Evolutionary conservation across 2,113 vertebrate species (phyloP).

Genomic region (Bucco capensis): DNA sequence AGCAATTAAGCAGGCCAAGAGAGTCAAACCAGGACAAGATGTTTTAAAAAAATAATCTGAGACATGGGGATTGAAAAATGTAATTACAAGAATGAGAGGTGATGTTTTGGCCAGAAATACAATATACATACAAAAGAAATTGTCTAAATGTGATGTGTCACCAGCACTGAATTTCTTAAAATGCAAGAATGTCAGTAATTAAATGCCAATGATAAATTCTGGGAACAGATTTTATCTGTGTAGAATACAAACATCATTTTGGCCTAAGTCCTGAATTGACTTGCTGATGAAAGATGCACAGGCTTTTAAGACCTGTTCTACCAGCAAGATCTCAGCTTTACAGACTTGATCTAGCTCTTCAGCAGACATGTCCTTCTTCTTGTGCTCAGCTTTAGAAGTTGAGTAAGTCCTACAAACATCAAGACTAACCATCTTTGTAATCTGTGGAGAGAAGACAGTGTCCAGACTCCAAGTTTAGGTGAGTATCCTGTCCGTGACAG

Average conservation of each 20-base stretch:
- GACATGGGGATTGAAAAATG: neutral
- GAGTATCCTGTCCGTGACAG: rapidly evolving
- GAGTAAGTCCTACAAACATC: rapidly evolving
- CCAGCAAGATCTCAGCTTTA: neutral
- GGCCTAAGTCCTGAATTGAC: neutral
- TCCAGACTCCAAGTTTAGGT: neutral
- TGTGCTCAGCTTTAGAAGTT: neutral
- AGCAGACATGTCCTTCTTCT: neutral
- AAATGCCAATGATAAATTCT: neutral
- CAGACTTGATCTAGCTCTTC: neutral
- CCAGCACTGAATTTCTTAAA: neutral
- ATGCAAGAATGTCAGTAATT: neutral
- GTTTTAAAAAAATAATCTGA: neutral
- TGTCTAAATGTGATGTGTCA: neutral
- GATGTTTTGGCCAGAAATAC: neutral
- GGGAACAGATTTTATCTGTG: neutral
- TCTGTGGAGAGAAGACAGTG: neutral
- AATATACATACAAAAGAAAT: neutral
- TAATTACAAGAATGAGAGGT: neutral
- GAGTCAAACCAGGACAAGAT: too few species aligned
- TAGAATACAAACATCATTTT: neutral
- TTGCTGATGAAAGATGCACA: neutral
- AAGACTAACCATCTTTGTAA: neutral
- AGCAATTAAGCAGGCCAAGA: too few species aligned
- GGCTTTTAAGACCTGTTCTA: neutral